Base-by-base conservation (phyloP, 2,888 invertebrate species). In the Acleris literana region DNA sequence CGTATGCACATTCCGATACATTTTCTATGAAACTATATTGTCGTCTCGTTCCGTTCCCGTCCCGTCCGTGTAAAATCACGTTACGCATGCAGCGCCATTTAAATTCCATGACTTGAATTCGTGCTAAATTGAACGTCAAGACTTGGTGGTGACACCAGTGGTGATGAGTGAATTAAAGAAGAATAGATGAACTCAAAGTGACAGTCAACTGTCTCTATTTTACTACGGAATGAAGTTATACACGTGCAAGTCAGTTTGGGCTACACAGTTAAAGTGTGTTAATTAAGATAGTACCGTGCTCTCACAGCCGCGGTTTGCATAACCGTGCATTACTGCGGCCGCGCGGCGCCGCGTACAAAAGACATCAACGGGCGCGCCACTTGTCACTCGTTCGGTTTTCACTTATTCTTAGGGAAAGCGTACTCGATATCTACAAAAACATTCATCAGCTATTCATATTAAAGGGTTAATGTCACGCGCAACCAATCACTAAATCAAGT, bases 331-430 rank as follows among this genome's bases (percentile, higher is more conserved):
- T 52, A 46, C 52, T 52, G 13, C 11, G 29, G 33, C 29, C 16
- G 18, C 33, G 54, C 46, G 7, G n/a, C 46, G 17, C 69, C 69
- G 58, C 74, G 71, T 80, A 76, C 66, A 86, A 88, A 84, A 89
- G 89, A 90, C 84, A 79, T 90, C 88, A 88, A 90, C 90, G 90
- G 85, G 84, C 77, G 70, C 60, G n/a, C 25, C 43, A n/a, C 20
- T 22, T 17, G 39, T 20, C 39, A 29, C 44, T 44, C 16, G 29
- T 11, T 16, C 20, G 16, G n/a, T 29, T 49, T 44, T 51, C 43
- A 22, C 55, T 54, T 62, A 62, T 62, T 43, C 63, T 64, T 61
- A 33, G 64, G 60, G 64, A 67, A 70, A 69, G 68, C 65, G 49
- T 59, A 49, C 33, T 57, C 20, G 25, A 25, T n/a, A 58, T 63